These are phyloP conservation scores for Caenorhabditis sp. DNA, from an alignment of 2,888 invertebrate genomes.

Conservation along the genomic window DNA sequence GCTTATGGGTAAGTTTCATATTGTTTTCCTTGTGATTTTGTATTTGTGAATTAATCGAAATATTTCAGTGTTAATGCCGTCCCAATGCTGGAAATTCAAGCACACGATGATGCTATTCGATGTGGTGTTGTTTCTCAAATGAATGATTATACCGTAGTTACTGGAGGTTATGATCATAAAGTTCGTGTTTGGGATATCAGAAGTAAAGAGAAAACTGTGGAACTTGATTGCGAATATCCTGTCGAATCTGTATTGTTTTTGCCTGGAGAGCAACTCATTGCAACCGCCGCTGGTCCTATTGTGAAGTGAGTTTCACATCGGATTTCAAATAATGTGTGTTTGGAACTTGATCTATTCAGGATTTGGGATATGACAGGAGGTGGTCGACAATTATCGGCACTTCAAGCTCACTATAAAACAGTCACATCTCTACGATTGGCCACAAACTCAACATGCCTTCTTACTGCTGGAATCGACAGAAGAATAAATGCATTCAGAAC, in stretches of 20 bases:
- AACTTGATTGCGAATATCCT: constrained; percentile 85
- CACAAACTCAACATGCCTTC: constrained; percentile 80
- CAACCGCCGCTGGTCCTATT: constrained; percentile 80
- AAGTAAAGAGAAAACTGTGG: constrained; percentile 32
- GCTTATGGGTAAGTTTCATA: constrained; percentile 29
- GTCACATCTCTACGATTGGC: constrained; percentile 86
- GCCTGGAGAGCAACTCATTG: constrained; percentile 87
- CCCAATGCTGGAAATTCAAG: constrained; percentile 45
- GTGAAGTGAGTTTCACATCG: constrained; percentile 38
- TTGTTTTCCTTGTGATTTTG: too few relatives aligned
- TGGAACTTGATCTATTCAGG: constrained; percentile 26
- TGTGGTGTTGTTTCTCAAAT: constrained; percentile 50
- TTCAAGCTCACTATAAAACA: constrained; percentile 93
- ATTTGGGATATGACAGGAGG: constrained; percentile 89
- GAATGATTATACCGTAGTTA: constrained; percentile 59
- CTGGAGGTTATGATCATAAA: constrained; percentile 71
- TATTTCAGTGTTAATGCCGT: constrained; percentile 35
- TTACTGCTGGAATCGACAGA: constrained; percentile 90
- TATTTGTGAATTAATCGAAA: too few relatives aligned
- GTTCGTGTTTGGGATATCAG: constrained; percentile 84
- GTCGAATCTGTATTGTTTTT: constrained; percentile 88
- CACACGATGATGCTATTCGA: constrained; percentile 64
- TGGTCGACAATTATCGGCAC: constrained; percentile 83
- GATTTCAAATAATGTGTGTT: too few relatives aligned
- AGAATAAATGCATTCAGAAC: constrained; percentile 61